Conservation (phyloP, 2,888 invertebrate genomes). For the Trichopria drosophilae region DNA sequence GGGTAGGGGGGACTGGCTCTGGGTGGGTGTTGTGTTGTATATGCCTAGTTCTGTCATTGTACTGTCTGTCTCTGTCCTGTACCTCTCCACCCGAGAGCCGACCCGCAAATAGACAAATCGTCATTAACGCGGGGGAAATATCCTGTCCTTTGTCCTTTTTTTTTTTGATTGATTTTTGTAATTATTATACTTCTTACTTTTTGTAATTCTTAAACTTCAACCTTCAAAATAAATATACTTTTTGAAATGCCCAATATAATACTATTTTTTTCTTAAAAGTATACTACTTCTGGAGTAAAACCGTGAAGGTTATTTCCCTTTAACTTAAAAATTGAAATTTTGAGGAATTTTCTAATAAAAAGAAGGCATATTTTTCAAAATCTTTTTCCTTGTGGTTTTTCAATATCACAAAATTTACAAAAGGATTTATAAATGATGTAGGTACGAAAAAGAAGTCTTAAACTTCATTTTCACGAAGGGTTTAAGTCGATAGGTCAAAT, state of each 20-base stretch:
- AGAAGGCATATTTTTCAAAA: constrained; percentile 10
- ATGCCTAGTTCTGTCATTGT: no score
- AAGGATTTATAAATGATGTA: neutral
- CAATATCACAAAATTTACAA: constrained; percentile 4
- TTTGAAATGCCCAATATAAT: constrained; percentile 18
- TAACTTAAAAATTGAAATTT: constrained; percentile 16
- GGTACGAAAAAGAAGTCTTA: constrained; percentile 4
- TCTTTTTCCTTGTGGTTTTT: constrained; percentile 9
- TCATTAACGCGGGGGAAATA: no score
- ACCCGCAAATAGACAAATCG: no score
- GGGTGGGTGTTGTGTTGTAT: no score
- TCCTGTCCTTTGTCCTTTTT: no score
- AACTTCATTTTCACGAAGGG: constrained; percentile 9
- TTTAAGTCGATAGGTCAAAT: constrained; percentile 12
- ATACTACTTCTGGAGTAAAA: constrained; percentile 10
- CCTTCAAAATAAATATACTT: constrained; percentile 26
- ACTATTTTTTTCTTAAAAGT: constrained; percentile 16
- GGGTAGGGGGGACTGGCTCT: no score
- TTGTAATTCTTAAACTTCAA: constrained; percentile 16
- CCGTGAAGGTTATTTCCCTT: constrained; percentile 11
- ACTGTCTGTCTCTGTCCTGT: no score
- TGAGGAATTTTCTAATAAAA: constrained; percentile 13
- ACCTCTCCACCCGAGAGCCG: no score
- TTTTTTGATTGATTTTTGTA: constrained; percentile 7
- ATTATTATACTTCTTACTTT: constrained; percentile 9